A percentile compares a stretch with the other conserved stretches of the same genome.
These are phyloP conservation scores for Aphidius ervi DNA, from an alignment of 1,140 invertebrate genomes.

Conservation along the genomic window DNA sequence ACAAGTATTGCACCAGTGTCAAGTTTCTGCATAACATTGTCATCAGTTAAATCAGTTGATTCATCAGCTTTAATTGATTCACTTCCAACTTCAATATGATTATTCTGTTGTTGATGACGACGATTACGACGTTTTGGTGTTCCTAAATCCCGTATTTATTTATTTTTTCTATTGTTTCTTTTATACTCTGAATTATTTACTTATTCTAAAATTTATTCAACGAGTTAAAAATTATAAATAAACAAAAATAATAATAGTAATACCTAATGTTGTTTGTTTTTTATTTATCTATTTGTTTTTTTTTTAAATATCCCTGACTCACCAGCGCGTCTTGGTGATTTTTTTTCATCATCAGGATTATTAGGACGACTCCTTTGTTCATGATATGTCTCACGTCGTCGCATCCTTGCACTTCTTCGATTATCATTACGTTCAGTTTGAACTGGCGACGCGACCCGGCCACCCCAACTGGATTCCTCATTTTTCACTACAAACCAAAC, in stretches of 20 bases:
- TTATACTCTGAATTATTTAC: not conserved
- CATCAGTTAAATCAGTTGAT: conserved; percentile 34
- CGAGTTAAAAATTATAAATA: too few species aligned
- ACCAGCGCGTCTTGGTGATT: conserved; percentile 22
- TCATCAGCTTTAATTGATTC: conserved; percentile 43
- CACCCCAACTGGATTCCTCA: conserved; percentile 49
- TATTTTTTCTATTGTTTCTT: not conserved
- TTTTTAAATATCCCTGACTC: conserved; percentile 7
- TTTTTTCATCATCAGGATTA: conserved; percentile 16
- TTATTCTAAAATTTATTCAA: not conserved
- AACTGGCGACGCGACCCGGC: conserved; percentile 41
- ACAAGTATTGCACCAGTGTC: conserved; percentile 53
- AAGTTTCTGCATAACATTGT: conserved; percentile 48
- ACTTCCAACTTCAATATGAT: conserved; percentile 49
- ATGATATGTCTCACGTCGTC: conserved; percentile 34
- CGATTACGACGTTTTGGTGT: conserved; percentile 20
- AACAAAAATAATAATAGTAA: not conserved
- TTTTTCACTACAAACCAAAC: conserved; percentile 46
- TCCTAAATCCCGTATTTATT: conserved; percentile 10
- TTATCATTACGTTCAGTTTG: conserved; percentile 27
- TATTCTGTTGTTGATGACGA: conserved; percentile 28
- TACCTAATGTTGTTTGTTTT: not conserved
- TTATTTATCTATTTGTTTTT: conserved; percentile 2
- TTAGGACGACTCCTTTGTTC: conserved; percentile 15
- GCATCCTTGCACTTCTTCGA: conserved; percentile 33